Evolutionary conservation across 2,888 invertebrate species (phyloP), one percentile per base, ranked within the genome.

Genomic region (Erebia epiphron): DNA sequence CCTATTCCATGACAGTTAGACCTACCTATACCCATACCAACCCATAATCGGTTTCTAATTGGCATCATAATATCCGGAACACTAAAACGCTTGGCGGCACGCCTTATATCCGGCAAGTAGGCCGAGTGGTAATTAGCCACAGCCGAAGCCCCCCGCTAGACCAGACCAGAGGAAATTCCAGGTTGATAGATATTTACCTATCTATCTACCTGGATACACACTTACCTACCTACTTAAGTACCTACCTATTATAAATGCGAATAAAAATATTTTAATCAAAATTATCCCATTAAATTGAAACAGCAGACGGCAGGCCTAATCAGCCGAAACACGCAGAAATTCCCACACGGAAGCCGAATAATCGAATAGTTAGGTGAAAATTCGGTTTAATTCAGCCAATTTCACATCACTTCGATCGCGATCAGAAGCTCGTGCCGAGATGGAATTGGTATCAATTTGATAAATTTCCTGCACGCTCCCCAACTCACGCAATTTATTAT

Each of bases 331-430:
- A 76, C 77, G 75, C 77, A 74, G 68, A 75, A 76, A 88, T 87
- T 84, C 85, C 79, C 79, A 81, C 91, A 91, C 89, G 91, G 87
- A 86, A 91, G 89, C 87, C 79, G 69, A 77, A 77, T 81, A 18
- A 46, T 14, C 16, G 61, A 46, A 18, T 49, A 49, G 46, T 49
- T 60, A 21, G 62, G 78, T 75, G 74, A 81, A 35, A 79, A 77
- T 76, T 76, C 64, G 64, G 78, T 75, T 74, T 81, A 79, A 77
- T 76, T 76, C 69, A 62, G 76, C 75, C 65, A 75, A 75, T 76
- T 75, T 70, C 56, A 73, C 71, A 74, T 74, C 74, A 18, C 16
- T 10, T 18, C 16, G 73, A 75, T 74, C 74, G 71, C 69, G 72
- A 75, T 76, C 77, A 73, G 77, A 74, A 78, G 77, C 78, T 71